These are phyloP conservation scores for Acrocephalus kingi DNA, from an alignment of 2,113 vertebrate genomes.

Conservation along the genomic window DNA sequence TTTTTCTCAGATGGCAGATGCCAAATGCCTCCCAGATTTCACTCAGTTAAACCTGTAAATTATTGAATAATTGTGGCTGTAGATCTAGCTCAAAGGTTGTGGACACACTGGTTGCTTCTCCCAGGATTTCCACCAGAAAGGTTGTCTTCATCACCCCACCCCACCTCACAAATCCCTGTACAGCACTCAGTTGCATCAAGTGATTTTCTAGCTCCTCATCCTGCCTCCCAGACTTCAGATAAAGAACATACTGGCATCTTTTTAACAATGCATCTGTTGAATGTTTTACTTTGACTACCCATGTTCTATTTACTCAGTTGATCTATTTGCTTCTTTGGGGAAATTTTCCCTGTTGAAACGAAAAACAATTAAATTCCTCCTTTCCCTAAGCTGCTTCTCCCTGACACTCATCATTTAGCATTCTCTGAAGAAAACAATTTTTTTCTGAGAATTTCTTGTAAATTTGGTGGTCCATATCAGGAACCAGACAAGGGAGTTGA, in stretches of 20 bases:
- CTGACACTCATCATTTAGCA: background rate
- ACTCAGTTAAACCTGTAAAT: background rate
- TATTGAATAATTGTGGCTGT: background rate
- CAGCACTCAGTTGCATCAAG: background rate
- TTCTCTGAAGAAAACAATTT: background rate
- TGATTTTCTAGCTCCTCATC: background rate
- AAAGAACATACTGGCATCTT: background rate
- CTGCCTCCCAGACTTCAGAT: background rate
- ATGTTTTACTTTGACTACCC: background rate
- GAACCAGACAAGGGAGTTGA: background rate
- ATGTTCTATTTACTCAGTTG: background rate
- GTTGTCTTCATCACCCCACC: background rate
- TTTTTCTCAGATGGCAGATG: background rate
- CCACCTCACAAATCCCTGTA: background rate
- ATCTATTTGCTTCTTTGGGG: background rate
- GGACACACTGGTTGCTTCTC: background rate
- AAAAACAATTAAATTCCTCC: background rate
- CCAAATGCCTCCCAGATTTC: background rate
- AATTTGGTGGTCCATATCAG: constrained; percentile 13
- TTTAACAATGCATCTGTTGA: background rate
- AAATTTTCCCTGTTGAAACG: background rate
- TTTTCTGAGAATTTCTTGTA: background rate
- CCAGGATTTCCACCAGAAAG: background rate
- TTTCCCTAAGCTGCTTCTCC: background rate
- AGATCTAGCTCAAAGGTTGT: background rate